Evolutionary conservation across 2,797 vertebrate genomes (phyloP).

Genomic region (Pygocentrus nattereri): DNA sequence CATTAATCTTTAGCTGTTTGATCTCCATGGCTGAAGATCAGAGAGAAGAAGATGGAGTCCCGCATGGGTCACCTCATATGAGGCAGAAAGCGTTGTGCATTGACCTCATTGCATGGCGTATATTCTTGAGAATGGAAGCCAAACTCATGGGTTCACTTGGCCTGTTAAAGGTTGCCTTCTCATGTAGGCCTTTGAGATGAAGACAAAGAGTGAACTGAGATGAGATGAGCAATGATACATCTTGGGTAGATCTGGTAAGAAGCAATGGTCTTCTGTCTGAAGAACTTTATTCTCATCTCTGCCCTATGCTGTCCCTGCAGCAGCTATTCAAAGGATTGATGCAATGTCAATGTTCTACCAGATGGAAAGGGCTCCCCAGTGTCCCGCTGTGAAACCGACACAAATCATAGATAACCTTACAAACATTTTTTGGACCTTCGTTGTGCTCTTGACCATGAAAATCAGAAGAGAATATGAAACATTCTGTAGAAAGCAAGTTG

Average conservation of each 20-base stretch:
- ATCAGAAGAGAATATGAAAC: background rate
- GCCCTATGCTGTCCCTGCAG: background rate
- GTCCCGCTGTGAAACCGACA: background rate
- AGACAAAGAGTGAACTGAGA: background rate
- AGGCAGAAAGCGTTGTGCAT: background rate
- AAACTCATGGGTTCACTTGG: background rate
- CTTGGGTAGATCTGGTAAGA: background rate
- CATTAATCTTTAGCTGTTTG: constrained; percentile 29
- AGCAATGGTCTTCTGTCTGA: background rate
- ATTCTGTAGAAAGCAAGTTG: background rate
- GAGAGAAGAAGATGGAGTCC: constrained; percentile 6
- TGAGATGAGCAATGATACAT: background rate
- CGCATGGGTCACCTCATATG: constrained; percentile 10
- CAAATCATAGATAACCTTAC: constrained; percentile 15
- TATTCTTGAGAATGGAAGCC: background rate
- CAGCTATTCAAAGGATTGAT: background rate
- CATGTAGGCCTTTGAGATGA: background rate
- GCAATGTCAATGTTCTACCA: constrained; percentile 7
- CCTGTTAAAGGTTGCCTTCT: background rate
- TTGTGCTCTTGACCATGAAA: constrained; percentile 6
- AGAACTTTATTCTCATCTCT: constrained; percentile 4
- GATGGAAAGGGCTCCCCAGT: constrained; percentile 12
- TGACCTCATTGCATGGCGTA: background rate
- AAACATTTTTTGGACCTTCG: constrained; percentile 7
- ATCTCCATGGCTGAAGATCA: constrained; percentile 28